phyloP scores from a whole-genome alignment of 1,140 invertebrate species.

The Papilio machaon region DNA sequence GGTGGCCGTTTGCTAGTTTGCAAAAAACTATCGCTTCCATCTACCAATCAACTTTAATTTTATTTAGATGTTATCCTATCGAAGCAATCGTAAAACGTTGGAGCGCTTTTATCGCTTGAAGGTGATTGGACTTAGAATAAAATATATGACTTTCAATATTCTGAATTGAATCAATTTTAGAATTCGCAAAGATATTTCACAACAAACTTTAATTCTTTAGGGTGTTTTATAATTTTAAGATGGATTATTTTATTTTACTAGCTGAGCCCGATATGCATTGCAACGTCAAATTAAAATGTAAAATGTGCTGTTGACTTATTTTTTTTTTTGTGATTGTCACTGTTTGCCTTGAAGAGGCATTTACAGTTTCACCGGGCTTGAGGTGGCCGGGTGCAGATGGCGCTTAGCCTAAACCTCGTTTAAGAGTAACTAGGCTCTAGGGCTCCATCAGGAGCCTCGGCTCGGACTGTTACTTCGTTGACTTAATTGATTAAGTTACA shows the following conservation, averaged over 20 bases:
- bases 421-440: too few relatives aligned
- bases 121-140: constrained; percentile 10
- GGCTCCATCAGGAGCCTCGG: too few relatives aligned
- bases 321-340: too few relatives aligned
- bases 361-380: too few relatives aligned
- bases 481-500: too few relatives aligned
- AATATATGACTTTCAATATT: constrained; percentile 16
- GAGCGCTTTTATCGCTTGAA: constrained; percentile 16
- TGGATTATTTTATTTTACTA: neutral
- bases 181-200: neutral
- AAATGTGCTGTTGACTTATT: too few relatives aligned
- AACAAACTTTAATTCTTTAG: constrained; percentile 11
- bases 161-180: constrained; percentile 5
- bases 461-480: too few relatives aligned
- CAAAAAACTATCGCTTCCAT: constrained; percentile 10
- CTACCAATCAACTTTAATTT: constrained; percentile 24
- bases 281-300: neutral
- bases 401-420: too few relatives aligned
- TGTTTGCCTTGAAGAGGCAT: too few relatives aligned
- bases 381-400: too few relatives aligned
- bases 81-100: constrained; percentile 28
- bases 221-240: neutral
- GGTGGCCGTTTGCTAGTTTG: too few relatives aligned
- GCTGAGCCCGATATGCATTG: neutral
- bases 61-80: constrained; percentile 18